A percentile compares a stretch with the other conserved stretches of the same genome.
Evolutionary conservation across 2,797 vertebrate species (phyloP).

Genomic region (Ciconia nigra): DNA sequence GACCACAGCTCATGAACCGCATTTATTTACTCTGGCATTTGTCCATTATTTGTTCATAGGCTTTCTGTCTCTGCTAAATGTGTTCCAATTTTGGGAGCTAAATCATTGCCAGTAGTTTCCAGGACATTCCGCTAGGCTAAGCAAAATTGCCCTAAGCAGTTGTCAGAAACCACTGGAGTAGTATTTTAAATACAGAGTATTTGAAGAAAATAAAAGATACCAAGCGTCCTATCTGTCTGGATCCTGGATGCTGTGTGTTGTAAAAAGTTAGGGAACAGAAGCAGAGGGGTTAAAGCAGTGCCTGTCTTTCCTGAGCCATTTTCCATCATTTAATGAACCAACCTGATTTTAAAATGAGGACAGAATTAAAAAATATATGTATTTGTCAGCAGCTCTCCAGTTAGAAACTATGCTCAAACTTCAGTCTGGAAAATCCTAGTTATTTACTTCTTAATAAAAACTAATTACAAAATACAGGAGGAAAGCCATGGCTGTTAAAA

Average conservation of each 20-base stretch:
- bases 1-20: conserved; percentile 95
- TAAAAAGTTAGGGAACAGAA: background rate
- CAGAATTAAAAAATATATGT: background rate
- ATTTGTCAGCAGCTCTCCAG: background rate
- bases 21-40: conserved; percentile 95
- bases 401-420: background rate
- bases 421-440: background rate
- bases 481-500: background rate
- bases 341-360: background rate
- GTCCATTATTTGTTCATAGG: conserved; percentile 96
- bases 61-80: conserved; percentile 95
- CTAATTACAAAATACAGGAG: background rate
- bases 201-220: conserved; percentile 65
- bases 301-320: background rate
- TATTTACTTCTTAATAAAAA: background rate
- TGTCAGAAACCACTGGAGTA: conserved; percentile 86
- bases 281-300: background rate
- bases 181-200: conserved; percentile 70
- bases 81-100: conserved; percentile 90
- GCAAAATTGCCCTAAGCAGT: conserved; percentile 88
- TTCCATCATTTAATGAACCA: background rate
- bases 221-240: background rate
- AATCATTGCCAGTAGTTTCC: conserved; percentile 97
- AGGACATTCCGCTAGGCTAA: conserved; percentile 94
- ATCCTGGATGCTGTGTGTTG: background rate